These are phyloP conservation scores for Manis crassicaudata DNA, from an alignment of 2,797 vertebrate species.

Conservation along the genomic window DNA sequence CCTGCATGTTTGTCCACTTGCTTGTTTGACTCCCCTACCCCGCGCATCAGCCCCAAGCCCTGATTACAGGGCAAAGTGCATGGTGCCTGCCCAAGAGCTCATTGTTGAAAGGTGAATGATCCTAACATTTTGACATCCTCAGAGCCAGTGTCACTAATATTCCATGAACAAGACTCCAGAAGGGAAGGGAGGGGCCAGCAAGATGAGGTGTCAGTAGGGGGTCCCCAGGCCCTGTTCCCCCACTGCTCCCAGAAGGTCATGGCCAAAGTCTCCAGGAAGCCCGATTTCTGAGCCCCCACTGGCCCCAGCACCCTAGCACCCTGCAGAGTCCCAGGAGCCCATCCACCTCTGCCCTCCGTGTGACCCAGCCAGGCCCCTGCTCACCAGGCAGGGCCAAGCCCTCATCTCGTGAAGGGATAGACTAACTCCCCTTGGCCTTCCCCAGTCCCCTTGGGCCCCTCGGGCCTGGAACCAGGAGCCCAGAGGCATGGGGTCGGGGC, in stretches of 20 bases:
- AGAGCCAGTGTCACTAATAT: not conserved
- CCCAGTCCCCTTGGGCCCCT: not conserved
- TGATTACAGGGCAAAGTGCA: not conserved
- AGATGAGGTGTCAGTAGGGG: not conserved
- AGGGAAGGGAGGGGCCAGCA: not conserved
- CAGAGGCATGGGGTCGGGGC: slow-evolving; percentile 56
- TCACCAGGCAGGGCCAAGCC: not conserved
- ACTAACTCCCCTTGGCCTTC: not conserved
- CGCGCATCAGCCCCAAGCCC: not conserved
- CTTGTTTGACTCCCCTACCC: not conserved
- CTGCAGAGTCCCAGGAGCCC: accelerated
- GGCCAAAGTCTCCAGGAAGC: not conserved
- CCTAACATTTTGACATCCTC: not conserved
- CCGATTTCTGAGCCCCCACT: not conserved
- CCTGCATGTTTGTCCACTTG: not conserved
- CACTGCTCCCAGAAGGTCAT: not conserved
- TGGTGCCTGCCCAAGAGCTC: not conserved
- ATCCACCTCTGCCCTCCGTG: not conserved
- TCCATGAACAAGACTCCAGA: not conserved
- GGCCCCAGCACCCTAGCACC: not conserved
- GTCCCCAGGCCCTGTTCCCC: not conserved
- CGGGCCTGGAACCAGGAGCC: slow-evolving; percentile 58
- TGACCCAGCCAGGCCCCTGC: not conserved
- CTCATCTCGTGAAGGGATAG: not conserved
- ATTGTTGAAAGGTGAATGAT: not conserved